Evolutionary conservation across 2,113 vertebrate genomes (phyloP).

Genomic region (Bombycilla garrulus): DNA sequence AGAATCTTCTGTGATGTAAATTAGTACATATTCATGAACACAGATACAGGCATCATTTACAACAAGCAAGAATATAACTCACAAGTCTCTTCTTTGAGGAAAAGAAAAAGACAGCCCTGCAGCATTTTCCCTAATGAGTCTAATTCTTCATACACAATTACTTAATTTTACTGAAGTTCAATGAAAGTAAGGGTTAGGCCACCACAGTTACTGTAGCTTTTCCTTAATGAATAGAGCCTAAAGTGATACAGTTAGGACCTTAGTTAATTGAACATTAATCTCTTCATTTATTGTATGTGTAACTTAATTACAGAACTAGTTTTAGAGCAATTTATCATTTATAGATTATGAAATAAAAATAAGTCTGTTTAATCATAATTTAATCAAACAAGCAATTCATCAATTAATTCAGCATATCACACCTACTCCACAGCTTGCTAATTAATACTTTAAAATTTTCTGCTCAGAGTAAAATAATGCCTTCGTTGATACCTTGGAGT

Average conservation of each 20-base stretch:
- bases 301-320: slow-evolving; percentile 40
- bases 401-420: slow-evolving; percentile 26
- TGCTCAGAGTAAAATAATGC: not conserved
- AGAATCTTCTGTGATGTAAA: not conserved
- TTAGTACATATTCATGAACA: not conserved
- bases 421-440: not conserved
- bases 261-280: slow-evolving; percentile 58
- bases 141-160: not conserved
- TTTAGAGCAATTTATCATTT: slow-evolving; percentile 55
- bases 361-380: slow-evolving; percentile 56
- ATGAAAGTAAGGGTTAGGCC: not conserved
- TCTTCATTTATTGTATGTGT: slow-evolving; percentile 38
- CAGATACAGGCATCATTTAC: not conserved
- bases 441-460: slow-evolving; percentile 13
- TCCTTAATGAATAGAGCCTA: not conserved
- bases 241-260: slow-evolving; percentile 4
- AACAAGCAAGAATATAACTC: not conserved
- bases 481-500: not conserved
- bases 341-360: slow-evolving; percentile 55
- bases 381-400: slow-evolving; percentile 60
- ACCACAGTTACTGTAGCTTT: not conserved
- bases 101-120: not conserved
- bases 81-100: not conserved
- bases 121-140: not conserved
- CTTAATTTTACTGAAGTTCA: not conserved